Percentiles rank a stretch among this genome's conserved stretches.
Conservation (phyloP, 2,797 vertebrate genomes). For the Urophycis tenuis region DNA sequence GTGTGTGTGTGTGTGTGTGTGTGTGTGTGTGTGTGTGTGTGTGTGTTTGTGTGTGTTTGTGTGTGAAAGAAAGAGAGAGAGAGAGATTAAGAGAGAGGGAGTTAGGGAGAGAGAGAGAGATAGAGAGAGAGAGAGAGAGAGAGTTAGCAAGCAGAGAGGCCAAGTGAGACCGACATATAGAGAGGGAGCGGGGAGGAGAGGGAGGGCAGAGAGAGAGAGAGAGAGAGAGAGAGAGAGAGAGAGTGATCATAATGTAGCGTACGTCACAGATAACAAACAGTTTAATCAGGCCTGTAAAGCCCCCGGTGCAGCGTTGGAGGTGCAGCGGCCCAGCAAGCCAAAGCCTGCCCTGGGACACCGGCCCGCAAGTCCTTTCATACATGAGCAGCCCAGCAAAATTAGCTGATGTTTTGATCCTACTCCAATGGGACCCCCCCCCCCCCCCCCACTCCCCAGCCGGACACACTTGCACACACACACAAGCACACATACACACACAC, state of each 20-base stretch:
- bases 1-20: conserved; percentile 21
- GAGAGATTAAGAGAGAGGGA: no score
- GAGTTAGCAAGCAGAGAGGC: no score
- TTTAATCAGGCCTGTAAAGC: conserved; percentile 62
- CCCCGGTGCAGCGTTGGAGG: conserved; percentile 57
- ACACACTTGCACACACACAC: conserved; percentile 10
- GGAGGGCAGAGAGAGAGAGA: neutral
- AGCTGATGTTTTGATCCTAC: conserved; percentile 75
- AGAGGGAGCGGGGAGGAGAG: neutral
- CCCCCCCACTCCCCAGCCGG: conserved; percentile 14
- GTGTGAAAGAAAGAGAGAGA: no score
- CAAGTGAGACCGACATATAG: neutral
- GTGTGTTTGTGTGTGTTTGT: neutral
- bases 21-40: conserved; percentile 8
- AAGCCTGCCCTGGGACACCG: conserved; percentile 58
- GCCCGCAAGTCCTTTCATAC: conserved; percentile 65
- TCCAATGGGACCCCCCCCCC: conserved; percentile 52
- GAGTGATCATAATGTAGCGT: neutral
- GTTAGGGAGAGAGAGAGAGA: neutral
- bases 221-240: neutral
- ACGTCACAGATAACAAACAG: conserved; percentile 52
- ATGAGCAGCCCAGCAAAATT: conserved; percentile 74
- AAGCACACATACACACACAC: neutral
- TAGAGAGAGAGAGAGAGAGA: neutral
- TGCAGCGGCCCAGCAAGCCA: conserved; percentile 42